Evolutionary conservation across 1,140 invertebrate species (phyloP).

Genomic region (Diuraphis noxia): DNA sequence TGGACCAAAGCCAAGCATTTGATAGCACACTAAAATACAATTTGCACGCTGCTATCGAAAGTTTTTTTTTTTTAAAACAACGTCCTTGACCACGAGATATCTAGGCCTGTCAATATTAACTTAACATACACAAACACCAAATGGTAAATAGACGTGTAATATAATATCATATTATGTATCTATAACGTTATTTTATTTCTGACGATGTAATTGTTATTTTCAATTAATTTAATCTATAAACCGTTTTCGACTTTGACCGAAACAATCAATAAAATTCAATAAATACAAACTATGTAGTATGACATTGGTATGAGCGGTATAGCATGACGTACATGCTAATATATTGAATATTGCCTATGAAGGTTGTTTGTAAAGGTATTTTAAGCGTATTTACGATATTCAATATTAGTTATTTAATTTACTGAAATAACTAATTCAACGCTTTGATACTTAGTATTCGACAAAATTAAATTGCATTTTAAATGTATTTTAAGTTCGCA

Average conservation of each 20-base stretch:
- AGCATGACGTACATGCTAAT: not conserved
- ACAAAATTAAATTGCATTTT: not conserved
- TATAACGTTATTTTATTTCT: not conserved
- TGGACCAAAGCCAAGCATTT: conserved; percentile 4
- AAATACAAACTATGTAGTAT: not conserved
- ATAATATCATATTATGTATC: not conserved
- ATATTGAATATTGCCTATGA: not conserved
- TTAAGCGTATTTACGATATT: not conserved
- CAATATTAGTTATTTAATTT: not conserved
- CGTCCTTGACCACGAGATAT: not conserved
- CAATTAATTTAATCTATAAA: not conserved
- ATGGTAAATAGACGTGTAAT: not conserved
- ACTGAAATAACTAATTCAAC: not conserved
- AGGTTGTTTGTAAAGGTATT: not conserved
- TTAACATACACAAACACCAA: not conserved
- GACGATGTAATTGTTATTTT: not conserved
- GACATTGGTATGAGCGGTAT: not conserved
- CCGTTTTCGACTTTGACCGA: not conserved
- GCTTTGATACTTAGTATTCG: not conserved
- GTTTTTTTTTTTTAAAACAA: not conserved
- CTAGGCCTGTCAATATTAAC: not conserved
- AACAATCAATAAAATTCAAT: not conserved
- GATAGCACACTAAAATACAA: not conserved
- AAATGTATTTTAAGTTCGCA: not conserved
- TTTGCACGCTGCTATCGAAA: not conserved